Evolutionary conservation across 1,140 invertebrate genomes (phyloP), one percentile per base, ranked within the genome.

Genomic region (Dendroctonus ponderosae): DNA sequence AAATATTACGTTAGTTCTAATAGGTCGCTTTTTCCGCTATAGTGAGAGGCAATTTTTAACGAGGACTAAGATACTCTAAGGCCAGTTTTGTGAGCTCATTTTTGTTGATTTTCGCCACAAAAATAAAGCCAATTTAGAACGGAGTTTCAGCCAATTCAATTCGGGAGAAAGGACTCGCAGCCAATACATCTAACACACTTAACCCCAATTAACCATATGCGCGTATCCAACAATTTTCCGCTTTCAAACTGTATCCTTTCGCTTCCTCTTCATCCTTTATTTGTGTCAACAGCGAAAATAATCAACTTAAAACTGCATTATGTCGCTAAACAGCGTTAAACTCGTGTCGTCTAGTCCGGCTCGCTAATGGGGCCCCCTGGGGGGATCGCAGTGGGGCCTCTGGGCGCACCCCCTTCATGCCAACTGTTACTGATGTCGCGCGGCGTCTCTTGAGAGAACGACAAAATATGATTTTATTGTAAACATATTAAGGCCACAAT

Each of bases 291-390:
- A 62, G 51, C 53, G 56, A 49, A 15, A 46, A 54, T 58, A 54
- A 65, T 62, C 56, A 15, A 60, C 14, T 60, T 54, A 60, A 69
- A 64, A 66, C 59, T 50, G 39, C 64, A 68, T 71, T 68, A 66
- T 53, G 48, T 52, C 49, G 68, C 48, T 66, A 62, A 63, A 68
- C 53, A 68, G 60, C 57, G 66, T 64, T 58, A 49, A 57, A 66
- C 53, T 61, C 50, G 64, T 62, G 60, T 62, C 49, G 40, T 51
- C 44, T 57, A n/a, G 50, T 51, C 59, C 56, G 56, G 60, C 62
- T 68, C 64, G 60, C 70, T 71, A 71, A 71, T 69, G 62, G 66
- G 70, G 62, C 62, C 63, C 68, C 67, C 63, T 62, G 52, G 57
- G 67, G 57, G 57, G 14, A 52, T 9, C 26, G 14, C 53, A 46